phyloP scores from a whole-genome alignment of 2,888 invertebrate species.

The Synergus umbraculus region DNA sequence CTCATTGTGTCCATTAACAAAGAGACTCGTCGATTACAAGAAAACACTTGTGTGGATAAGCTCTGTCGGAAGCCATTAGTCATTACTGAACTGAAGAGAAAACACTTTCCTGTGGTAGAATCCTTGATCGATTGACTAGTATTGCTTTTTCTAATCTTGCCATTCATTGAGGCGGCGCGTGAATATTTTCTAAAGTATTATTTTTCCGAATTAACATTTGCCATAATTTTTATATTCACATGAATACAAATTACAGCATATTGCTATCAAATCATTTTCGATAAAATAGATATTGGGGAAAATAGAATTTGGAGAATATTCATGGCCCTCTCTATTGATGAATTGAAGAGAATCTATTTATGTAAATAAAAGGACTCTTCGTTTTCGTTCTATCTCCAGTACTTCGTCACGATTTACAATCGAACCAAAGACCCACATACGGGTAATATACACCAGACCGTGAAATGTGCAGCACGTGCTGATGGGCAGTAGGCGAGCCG shows the following conservation, averaged over 20 bases:
- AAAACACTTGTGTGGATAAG: conserved; percentile 32
- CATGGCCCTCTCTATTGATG: neutral
- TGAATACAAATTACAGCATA: too few relatives aligned
- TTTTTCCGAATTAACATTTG: neutral
- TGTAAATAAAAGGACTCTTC: neutral
- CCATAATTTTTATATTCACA: neutral
- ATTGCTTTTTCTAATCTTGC: neutral
- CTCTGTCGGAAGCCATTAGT: conserved; percentile 38
- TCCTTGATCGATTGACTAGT: neutral
- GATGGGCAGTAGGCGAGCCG: conserved; percentile 17
- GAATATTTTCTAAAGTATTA: neutral
- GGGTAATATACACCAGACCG: conserved; percentile 23
- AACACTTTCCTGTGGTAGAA: neutral
- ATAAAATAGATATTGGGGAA: too few relatives aligned
- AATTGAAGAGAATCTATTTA: neutral
- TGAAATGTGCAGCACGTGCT: conserved; percentile 40
- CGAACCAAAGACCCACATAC: conserved; percentile 5
- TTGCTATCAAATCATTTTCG: too few relatives aligned
- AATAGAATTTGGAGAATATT: too few relatives aligned
- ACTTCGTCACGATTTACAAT: conserved; percentile 5
- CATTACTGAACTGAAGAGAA: conserved; percentile 18
- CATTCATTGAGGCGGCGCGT: neutral
- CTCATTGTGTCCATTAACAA: conserved; percentile 30
- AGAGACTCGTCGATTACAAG: conserved; percentile 34
- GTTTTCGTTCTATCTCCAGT: neutral